Evolutionary conservation across 2,888 invertebrate genomes (phyloP).

Genomic region (Thymelicus acteon): DNA sequence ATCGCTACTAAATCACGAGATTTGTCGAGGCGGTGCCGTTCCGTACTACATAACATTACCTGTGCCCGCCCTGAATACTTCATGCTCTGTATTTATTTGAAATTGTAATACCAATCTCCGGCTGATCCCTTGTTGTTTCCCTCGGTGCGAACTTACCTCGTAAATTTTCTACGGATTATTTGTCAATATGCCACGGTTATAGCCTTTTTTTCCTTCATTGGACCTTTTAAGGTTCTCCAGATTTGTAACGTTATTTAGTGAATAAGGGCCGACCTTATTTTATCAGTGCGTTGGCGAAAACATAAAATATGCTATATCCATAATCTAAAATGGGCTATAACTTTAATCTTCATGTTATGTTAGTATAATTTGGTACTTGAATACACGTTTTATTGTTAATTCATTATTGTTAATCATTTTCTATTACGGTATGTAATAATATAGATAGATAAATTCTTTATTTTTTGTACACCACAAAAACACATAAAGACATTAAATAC

Average conservation of each 20-base stretch:
- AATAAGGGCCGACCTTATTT: constrained; percentile 20
- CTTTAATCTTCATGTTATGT: background rate
- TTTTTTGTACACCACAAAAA: no score
- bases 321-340: background rate
- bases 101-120: constrained; percentile 79
- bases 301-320: constrained; percentile 3
- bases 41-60: constrained; percentile 80
- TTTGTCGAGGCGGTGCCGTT: constrained; percentile 75
- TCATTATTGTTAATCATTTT: no score
- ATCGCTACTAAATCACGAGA: constrained; percentile 83
- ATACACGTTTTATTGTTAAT: background rate
- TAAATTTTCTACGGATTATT: constrained; percentile 78
- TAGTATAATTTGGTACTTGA: background rate
- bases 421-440: no score
- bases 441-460: no score
- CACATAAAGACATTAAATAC: no score
- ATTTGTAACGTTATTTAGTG: constrained; percentile 38
- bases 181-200: constrained; percentile 58
- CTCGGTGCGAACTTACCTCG: constrained; percentile 69
- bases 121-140: constrained; percentile 78
- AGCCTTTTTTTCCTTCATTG: constrained; percentile 41
- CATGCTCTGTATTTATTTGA: constrained; percentile 83
- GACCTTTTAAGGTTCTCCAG: constrained; percentile 39
- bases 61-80: constrained; percentile 81
- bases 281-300: constrained; percentile 12